A percentile compares a stretch with the other conserved stretches of the same genome.
phyloP scores from a whole-genome alignment of 2,888 invertebrate genomes.

The Formica aserva region DNA sequence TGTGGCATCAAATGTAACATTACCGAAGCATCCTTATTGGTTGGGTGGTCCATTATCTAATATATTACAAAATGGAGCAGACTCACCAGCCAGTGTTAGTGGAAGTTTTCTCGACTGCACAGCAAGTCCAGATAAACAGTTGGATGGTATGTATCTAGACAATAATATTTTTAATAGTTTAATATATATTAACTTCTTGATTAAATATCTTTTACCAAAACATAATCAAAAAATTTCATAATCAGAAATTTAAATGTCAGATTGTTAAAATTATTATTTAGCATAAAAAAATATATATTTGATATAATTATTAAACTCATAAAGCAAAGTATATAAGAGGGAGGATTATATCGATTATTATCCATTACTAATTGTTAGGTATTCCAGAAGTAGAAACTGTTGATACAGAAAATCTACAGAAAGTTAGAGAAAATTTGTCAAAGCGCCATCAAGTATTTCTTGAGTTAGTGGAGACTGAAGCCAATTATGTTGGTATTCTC shows the following conservation, averaged over 20 bases:
- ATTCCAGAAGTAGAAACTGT: constrained; percentile 87
- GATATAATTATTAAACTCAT: constrained; percentile 24
- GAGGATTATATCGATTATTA: constrained; percentile 76
- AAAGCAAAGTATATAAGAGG: constrained; percentile 78
- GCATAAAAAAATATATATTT: not conserved
- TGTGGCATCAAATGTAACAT: constrained; percentile 86
- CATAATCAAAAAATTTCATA: not conserved
- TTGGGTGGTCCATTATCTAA: constrained; percentile 89
- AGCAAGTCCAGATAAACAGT: constrained; percentile 91
- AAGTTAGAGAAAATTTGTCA: constrained; percentile 89
- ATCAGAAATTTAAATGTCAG: not conserved
- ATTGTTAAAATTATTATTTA: not conserved
- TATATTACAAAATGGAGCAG: constrained; percentile 86
- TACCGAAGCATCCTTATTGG: constrained; percentile 93
- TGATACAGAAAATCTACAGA: constrained; percentile 86
- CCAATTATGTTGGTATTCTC: constrained; percentile 98
- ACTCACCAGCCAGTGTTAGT: constrained; percentile 90
- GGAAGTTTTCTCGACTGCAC: constrained; percentile 96
- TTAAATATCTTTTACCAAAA: not conserved
- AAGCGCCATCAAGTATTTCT: constrained; percentile 94
- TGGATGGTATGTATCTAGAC: constrained; percentile 79
- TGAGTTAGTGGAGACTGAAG: constrained; percentile 98
- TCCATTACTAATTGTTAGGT: constrained; percentile 80
- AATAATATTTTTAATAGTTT: constrained; percentile 8
- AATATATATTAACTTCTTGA: not conserved